phyloP scores from a whole-genome alignment of 1,140 invertebrate genomes.

The Hycleus phaleratus region DNA sequence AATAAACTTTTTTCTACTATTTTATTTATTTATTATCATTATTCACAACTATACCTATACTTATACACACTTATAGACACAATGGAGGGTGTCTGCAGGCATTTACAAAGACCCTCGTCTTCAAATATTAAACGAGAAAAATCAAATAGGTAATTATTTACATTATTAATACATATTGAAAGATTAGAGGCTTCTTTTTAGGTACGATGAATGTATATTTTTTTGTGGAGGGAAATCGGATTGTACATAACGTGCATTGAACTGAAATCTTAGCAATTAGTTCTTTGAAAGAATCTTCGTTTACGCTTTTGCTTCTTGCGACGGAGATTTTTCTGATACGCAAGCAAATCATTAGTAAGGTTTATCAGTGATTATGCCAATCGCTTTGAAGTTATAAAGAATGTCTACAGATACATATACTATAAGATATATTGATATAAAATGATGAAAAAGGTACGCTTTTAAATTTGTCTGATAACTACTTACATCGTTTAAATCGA shows the following conservation, averaged over 20 bases:
- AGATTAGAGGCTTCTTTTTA: constrained; percentile 31
- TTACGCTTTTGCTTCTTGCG: constrained; percentile 25
- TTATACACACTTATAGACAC: too few species aligned
- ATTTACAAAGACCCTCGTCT: too few species aligned
- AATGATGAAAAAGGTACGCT: background rate
- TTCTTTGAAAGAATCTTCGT: constrained; percentile 34
- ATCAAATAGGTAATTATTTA: constrained; percentile 27
- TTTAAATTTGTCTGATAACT: background rate
- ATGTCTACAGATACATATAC: background rate
- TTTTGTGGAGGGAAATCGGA: constrained; percentile 33
- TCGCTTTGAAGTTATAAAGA: constrained; percentile 35
- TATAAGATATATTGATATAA: background rate
- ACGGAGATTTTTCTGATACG: constrained; percentile 30
- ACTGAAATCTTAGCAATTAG: constrained; percentile 39
- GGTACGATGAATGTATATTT: constrained; percentile 26
- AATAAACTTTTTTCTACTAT: too few species aligned
- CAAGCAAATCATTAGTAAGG: constrained; percentile 37
- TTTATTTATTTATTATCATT: too few species aligned
- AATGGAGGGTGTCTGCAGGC: too few species aligned
- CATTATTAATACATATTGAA: constrained; percentile 29
- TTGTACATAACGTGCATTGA: constrained; percentile 36
- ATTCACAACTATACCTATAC: too few species aligned
- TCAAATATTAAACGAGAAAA: background rate
- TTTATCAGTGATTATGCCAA: constrained; percentile 39
- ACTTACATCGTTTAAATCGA: background rate